phyloP scores from a whole-genome alignment of 2,888 invertebrate species.

The Leptinotarsa rubiginosa region DNA sequence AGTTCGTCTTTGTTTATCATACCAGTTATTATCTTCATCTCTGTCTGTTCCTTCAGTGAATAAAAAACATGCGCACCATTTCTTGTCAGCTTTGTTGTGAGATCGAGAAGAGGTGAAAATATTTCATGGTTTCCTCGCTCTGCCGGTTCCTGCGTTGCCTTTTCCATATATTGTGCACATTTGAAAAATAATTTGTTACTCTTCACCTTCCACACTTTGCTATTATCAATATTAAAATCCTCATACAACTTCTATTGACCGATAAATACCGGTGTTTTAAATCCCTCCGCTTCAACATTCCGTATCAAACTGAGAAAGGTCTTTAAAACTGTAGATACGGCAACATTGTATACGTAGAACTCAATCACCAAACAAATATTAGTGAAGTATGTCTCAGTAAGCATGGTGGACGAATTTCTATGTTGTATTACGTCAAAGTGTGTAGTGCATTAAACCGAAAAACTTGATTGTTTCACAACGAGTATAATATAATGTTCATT shows the following conservation, averaged over 20 bases:
- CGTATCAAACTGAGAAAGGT: conserved; percentile 42
- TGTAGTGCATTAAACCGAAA: conserved; percentile 44
- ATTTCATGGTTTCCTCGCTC: conserved; percentile 41
- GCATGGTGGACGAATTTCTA: conserved; percentile 54
- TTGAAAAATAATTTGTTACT: conserved; percentile 26
- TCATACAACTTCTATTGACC: not conserved
- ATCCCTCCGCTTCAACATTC: conserved; percentile 13
- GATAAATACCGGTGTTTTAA: not conserved
- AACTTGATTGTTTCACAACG: conserved; percentile 31
- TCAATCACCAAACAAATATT: conserved; percentile 57
- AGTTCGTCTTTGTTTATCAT: conserved; percentile 45
- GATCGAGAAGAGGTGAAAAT: conserved; percentile 47
- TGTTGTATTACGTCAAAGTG: conserved; percentile 50
- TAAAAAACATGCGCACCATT: conserved; percentile 49
- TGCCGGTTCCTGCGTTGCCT: conserved; percentile 37
- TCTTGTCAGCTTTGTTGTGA: conserved; percentile 44
- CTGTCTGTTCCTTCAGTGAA: conserved; percentile 36
- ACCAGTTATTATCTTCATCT: conserved; percentile 40
- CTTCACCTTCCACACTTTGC: conserved; percentile 23
- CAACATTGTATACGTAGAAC: conserved; percentile 50
- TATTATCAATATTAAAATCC: not conserved
- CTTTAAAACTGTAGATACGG: conserved; percentile 41
- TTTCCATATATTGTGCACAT: conserved; percentile 28
- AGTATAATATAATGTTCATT: conserved; percentile 28
- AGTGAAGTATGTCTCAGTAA: conserved; percentile 55